Base-by-base conservation (phyloP, 1,140 invertebrate genomes). In the Drosophila kohkoa region DNA sequence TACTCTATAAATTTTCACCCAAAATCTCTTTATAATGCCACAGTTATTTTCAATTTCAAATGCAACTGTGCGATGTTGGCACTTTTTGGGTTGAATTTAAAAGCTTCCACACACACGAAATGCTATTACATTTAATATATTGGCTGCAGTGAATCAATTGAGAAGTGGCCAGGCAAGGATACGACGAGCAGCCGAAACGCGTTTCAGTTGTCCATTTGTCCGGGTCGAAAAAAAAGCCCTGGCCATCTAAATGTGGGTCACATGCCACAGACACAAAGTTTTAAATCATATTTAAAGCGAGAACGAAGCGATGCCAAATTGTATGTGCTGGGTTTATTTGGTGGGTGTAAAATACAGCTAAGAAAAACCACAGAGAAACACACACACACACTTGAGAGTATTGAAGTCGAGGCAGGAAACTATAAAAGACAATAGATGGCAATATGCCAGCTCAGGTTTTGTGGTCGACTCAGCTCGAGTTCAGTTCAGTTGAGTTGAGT, bases 371-470 rank as follows among this genome's bases (percentile, higher is more conserved):
- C 75, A 79, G 63, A 88, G 88, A 89, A 70, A 0, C 20, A 25
- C 20, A 25, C 3, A 25, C 3, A 20, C 51, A 62, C 79, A 89
- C 77, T 88, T 68, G 54, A 57, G 79, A 79, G 66, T 58, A 85
- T 75, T 81, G 82, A 78, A 85, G 62, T 25, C 20, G 20, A 82
- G 73, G 85, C 85, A 83, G 83, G 83, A 88, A 88, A 89, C 83
- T 88, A 88, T 88, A 88, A 88, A 88, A 88, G 83, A 88, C 83
- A 88, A 88, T 88, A 88, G 83, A 45, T 43, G 85, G 85, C 83
- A 89, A 88, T 89, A 89, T 89, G 83, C 80, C 83, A 89, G 85
- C 83, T 83, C 83, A 81, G 83, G 77, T 81, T 88, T 89, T 88
- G 83, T 89, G 83, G 83, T 88, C 89, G 77, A 77, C 74, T 78